phyloP scores from a whole-genome alignment of 2,888 invertebrate species.

The Criorhina ranunculi region DNA sequence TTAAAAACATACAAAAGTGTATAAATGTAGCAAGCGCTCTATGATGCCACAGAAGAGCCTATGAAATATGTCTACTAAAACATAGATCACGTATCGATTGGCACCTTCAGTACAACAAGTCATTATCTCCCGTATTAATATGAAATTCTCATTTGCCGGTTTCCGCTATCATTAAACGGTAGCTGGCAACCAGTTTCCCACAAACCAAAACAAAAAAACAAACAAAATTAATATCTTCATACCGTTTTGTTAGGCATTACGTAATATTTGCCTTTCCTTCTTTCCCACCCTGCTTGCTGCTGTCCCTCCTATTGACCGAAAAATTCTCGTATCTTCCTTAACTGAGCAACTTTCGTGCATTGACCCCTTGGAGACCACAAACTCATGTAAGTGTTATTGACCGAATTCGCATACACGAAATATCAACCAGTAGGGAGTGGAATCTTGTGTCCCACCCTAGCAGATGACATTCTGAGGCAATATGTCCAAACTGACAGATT shows the following conservation, averaged over 20 bases:
- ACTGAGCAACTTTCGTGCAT: conserved; percentile 40
- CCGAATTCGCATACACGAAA: conserved; percentile 42
- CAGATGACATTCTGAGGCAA: conserved; percentile 22
- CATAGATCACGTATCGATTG: conserved; percentile 17
- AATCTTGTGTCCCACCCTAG: conserved; percentile 14
- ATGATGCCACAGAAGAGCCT: too few species aligned
- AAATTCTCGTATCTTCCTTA: conserved; percentile 30
- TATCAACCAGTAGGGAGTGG: conserved; percentile 12
- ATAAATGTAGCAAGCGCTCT: too few species aligned
- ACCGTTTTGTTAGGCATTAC: conserved; percentile 27
- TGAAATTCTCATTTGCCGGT: conserved; percentile 11
- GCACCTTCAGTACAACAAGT: neutral
- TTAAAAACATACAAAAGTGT: too few species aligned
- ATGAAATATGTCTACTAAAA: neutral
- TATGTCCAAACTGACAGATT: conserved; percentile 35
- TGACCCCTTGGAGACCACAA: conserved; percentile 25
- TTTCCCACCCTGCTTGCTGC: neutral
- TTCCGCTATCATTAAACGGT: conserved; percentile 24
- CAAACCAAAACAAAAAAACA: neutral
- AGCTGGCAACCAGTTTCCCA: neutral
- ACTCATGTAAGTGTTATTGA: conserved; percentile 41
- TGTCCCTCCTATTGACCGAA: conserved; percentile 1
- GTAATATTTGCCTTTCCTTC: conserved; percentile 29
- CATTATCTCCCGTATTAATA: conserved; percentile 9
- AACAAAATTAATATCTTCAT: conserved; percentile 31